These are phyloP conservation scores for Notodonta dromedarius DNA, from an alignment of 2,888 invertebrate genomes.

Conservation along the genomic window DNA sequence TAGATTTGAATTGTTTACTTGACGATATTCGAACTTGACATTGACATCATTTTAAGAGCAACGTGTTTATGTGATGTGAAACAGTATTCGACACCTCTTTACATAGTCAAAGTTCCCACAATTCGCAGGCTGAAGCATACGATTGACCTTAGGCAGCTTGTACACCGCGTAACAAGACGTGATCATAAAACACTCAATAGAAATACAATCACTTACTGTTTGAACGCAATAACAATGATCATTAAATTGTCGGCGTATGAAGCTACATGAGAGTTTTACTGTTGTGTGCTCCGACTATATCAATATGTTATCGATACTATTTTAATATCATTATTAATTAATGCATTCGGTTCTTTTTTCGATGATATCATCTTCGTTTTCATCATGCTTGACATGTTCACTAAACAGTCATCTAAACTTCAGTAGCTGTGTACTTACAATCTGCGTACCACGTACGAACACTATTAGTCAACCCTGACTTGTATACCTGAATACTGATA, in stretches of 20 bases:
- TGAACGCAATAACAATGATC: conserved; percentile 36
- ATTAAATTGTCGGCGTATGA: conserved; percentile 27
- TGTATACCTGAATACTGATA: no score
- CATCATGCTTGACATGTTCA: no score
- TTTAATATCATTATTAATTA: no score
- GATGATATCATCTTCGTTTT: not conserved
- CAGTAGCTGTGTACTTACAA: no score
- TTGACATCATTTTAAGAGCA: conserved; percentile 53
- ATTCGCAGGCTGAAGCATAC: conserved; percentile 38
- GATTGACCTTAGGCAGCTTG: conserved; percentile 46
- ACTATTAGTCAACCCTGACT: no score
- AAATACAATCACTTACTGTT: conserved; percentile 32
- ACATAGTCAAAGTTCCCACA: conserved; percentile 40
- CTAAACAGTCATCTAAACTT: no score
- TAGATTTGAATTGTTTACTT: conserved; percentile 1
- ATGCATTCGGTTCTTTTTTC: not conserved
- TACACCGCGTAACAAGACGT: conserved; percentile 18
- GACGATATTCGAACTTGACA: conserved; percentile 52
- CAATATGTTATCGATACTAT: no score
- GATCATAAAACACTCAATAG: conserved; percentile 36
- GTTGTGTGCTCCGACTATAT: not conserved
- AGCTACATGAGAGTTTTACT: conserved; percentile 6
- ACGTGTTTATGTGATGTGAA: conserved; percentile 41
- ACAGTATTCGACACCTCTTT: conserved; percentile 28
- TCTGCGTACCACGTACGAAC: no score